These are phyloP conservation scores for Centropristis striata DNA, from an alignment of 2,113 vertebrate species.

Conservation along the genomic window DNA sequence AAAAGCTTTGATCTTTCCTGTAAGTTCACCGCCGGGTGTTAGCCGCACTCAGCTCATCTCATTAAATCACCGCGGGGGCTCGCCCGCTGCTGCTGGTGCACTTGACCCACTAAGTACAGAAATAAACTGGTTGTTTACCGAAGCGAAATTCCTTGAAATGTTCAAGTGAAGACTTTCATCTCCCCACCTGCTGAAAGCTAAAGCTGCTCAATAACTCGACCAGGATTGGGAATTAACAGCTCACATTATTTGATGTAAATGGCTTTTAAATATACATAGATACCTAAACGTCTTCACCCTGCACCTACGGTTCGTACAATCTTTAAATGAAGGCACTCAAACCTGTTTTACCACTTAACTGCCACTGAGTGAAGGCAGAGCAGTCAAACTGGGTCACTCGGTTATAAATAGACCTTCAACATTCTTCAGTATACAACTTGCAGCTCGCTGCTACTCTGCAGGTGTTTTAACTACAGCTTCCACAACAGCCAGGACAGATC, in stretches of 20 bases:
- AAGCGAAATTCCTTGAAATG: neutral
- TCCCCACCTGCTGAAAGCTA: neutral
- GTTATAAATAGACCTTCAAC: slow-evolving; percentile 46
- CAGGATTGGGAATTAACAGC: neutral
- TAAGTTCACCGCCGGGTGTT: slow-evolving; percentile 18
- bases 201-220: neutral
- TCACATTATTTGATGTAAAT: too few species aligned
- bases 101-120: slow-evolving; percentile 41
- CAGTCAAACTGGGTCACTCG: slow-evolving; percentile 42
- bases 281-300: too few species aligned
- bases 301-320: neutral
- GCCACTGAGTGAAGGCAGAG: neutral
- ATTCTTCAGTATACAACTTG: slow-evolving; percentile 9
- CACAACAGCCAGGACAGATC: neutral
- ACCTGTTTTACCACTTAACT: neutral
- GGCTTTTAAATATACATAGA: neutral
- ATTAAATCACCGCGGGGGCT: slow-evolving; percentile 35
- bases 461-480: neutral
- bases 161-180: neutral
- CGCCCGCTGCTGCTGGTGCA: slow-evolving; percentile 11
- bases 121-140: slow-evolving; percentile 37
- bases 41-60: slow-evolving; percentile 13
- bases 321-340: neutral
- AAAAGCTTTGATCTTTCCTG: slow-evolving; percentile 17
- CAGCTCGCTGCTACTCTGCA: neutral